Percentiles rank a stretch among this genome's conserved stretches.
These are phyloP conservation scores for Ivindomyrus marchei DNA, from an alignment of 2,113 vertebrate genomes.

Conservation along the genomic window DNA sequence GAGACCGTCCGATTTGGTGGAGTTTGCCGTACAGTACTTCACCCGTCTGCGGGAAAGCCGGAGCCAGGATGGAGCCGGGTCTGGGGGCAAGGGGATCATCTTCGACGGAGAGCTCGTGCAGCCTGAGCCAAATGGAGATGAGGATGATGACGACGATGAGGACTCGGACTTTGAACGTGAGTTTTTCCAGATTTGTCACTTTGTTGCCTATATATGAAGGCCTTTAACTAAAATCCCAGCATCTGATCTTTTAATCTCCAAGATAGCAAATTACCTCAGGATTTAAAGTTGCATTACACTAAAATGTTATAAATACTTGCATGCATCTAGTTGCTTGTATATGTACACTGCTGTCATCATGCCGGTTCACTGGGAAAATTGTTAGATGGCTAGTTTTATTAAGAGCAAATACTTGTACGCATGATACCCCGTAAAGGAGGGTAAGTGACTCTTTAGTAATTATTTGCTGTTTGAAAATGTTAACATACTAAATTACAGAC, in stretches of 20 bases:
- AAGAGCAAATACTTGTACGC: neutral
- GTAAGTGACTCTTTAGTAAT: neutral
- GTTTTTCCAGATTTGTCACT: constrained; percentile 33
- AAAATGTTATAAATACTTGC: neutral
- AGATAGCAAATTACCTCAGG: neutral
- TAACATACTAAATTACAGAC: neutral
- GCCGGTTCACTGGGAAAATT: neutral
- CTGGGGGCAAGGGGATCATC: constrained; percentile 58
- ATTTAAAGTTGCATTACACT: neutral
- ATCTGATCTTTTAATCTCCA: neutral
- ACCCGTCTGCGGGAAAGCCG: constrained; percentile 74
- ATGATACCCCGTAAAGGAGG: neutral
- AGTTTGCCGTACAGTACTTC: constrained; percentile 94
- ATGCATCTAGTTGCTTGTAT: neutral
- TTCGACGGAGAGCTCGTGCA: constrained; percentile 74
- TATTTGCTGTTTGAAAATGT: neutral
- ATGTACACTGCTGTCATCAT: neutral
- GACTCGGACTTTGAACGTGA: constrained; percentile 88
- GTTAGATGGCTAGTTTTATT: neutral
- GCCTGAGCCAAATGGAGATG: constrained; percentile 78
- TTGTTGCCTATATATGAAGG: neutral
- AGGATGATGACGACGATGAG: constrained; percentile 69
- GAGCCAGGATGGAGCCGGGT: constrained; percentile 60
- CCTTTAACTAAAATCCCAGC: neutral
- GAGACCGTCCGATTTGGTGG: constrained; percentile 84